Base-by-base conservation (phyloP, 2,888 invertebrate genomes). In the Clanis bilineata region DNA sequence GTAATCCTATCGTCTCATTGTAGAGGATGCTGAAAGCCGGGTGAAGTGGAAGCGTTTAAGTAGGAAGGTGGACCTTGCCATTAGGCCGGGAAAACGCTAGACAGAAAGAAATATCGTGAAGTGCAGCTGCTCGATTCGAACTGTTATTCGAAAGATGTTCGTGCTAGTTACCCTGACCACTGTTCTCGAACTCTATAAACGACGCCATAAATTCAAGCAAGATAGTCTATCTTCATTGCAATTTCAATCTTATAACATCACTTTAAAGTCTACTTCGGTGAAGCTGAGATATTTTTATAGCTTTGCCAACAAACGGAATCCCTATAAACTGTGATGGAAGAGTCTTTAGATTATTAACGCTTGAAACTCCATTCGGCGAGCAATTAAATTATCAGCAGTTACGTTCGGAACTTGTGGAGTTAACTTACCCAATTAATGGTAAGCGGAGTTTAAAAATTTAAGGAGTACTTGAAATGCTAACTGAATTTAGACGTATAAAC, bases 341-440 rank as follows among this genome's bases (percentile, higher is more conserved):
- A 51, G 39, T 58, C 51, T 25, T 36, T 51, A 25, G 18, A 21
- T 45, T 58, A 58, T 18, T 58, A 51, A 18, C 39, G 38, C n/a
- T 25, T 51, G 18, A 12, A 51, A 41, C 39, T 58, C 38, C 45
- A 39, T 25, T 51, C 47, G 51, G n/a, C 1, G 51, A 12, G 39
- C 39, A 51, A 58, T 57, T 57, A 57, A 57, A 36, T 57, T 47
- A 58, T 51, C 39, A 51, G 18, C 25, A 25, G 47, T 51, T 51
- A 25, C 22, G 45, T 44, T 39, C 23, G 21, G 39, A 39, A 58
- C 18, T 58, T 38, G 12, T 7, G 25, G 38, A 51, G 45, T 39
- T 25, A 39, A 25, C 10, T 58, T 15, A 38, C 18, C 38, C 58
- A 51, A 45, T 58, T 51, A 39, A n/a, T 10, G 23, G 15, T 56